Conservation (phyloP, 2,797 vertebrate species). For the Urophycis tenuis region DNA sequence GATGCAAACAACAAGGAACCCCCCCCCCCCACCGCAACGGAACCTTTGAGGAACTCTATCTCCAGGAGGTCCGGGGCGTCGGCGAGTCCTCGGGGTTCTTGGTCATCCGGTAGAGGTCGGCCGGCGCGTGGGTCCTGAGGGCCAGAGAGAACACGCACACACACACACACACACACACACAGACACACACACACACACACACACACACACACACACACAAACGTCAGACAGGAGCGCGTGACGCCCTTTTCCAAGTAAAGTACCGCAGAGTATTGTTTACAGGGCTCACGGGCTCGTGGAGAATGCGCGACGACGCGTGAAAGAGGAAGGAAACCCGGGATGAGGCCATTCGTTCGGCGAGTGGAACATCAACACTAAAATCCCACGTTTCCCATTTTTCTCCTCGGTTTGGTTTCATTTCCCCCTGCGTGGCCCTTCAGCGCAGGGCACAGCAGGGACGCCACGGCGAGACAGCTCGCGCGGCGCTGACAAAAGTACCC, state of each 20-base stretch:
- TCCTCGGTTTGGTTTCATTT: conserved; percentile 63
- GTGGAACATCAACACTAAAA: conserved; percentile 38
- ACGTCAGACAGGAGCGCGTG: conserved; percentile 29
- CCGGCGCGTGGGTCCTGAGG: conserved; percentile 85
- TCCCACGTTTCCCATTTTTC: conserved; percentile 57
- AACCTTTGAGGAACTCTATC: conserved; percentile 87
- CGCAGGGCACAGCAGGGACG: conserved; percentile 39
- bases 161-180: no score
- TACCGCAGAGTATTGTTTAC: conserved; percentile 27
- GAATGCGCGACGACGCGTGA: conserved; percentile 39
- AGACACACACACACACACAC: no score
- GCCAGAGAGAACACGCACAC: no score
- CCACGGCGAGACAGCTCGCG: conserved; percentile 13
- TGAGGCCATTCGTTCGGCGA: conserved; percentile 41
- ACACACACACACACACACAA: neutral
- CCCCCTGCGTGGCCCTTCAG: conserved; percentile 41
- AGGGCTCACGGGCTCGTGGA: conserved; percentile 30
- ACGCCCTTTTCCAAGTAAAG: conserved; percentile 35
- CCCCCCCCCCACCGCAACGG: no score
- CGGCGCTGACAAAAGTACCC: no score
- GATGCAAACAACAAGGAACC: neutral
- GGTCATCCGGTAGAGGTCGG: conserved; percentile 87
- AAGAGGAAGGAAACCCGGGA: conserved; percentile 35
- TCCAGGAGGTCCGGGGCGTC: conserved; percentile 76
- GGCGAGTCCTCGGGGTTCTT: conserved; percentile 74